Conservation (phyloP, 2,113 vertebrate genomes). For the Epinephelus cyanopodus region DNA sequence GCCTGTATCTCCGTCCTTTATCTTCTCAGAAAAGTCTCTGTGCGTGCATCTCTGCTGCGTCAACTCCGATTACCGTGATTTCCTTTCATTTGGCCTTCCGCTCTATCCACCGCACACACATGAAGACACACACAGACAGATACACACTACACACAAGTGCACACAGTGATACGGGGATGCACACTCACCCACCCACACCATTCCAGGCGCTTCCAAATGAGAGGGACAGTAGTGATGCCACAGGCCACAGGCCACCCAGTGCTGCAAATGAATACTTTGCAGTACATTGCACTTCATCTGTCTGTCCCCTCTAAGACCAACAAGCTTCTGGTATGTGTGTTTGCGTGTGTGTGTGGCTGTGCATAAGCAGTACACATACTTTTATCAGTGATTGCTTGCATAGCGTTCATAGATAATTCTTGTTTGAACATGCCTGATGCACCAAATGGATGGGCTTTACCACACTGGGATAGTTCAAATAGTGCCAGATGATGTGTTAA, state of each 20-base stretch:
- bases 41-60: constrained; percentile 49
- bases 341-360: constrained; percentile 9
- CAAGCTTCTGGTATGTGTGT: constrained; percentile 5
- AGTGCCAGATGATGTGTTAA: constrained; percentile 6
- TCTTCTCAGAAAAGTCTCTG: constrained; percentile 36
- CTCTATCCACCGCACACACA: constrained; percentile 37
- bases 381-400: neutral
- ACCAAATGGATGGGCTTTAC: constrained; percentile 9
- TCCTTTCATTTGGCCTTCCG: constrained; percentile 68
- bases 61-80: constrained; percentile 72
- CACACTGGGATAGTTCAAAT: neutral
- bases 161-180: constrained; percentile 16
- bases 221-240: constrained; percentile 67
- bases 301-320: constrained; percentile 33
- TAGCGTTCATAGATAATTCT: neutral
- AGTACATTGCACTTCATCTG: constrained; percentile 52
- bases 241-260: constrained; percentile 71
- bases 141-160: constrained; percentile 7
- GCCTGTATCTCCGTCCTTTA: constrained; percentile 53
- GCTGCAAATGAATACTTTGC: constrained; percentile 59
- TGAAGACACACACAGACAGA: constrained; percentile 6
- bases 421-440: neutral
- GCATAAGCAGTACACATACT: neutral
- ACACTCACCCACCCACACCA: constrained; percentile 58
- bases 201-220: constrained; percentile 65